Base-by-base conservation (phyloP, 2,113 vertebrate genomes). In the Galeopterus variegatus region DNA sequence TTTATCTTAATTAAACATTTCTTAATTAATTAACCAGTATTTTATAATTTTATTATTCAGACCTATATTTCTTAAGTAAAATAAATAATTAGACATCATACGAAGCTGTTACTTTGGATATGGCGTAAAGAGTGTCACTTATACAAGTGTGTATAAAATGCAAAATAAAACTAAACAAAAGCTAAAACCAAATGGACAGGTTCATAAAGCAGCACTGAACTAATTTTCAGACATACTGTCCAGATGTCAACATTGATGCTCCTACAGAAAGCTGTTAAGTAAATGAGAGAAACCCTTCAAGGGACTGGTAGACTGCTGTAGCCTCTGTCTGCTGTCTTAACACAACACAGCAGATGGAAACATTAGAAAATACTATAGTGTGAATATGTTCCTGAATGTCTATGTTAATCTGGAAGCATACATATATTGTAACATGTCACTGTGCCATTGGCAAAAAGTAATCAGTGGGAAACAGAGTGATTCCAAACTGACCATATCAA, bases 1-100 rank as follows among this genome's bases (percentile, higher is more conserved):
- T 8, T 60, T 65, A 33, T 26, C 26, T 62, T 67, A 65, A 48
- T 67, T 70, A 88, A 75, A 75, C 54, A 60, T 23, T 48, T 88
- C 3, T 86, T 54, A 48, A 67, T 54, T 69, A 76, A 60, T 77
- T 88, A 8, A 73, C 3, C 11, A 84, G 26, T 52, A 21, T 60
- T 82, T 92, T 88, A 26, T 50, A 56, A 65, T 60, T 76, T 64
- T 88, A 41, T 77, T 72, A 85, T 50, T 93, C 24, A 64, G 31
- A 21, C n/a, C 6, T 90, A 31, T 84, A 31, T 80, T 93, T 93
- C 19, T 93, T 85, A 83, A 48, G 14, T 70, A 85, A 58, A 75
- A 92, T 91, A 65, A 58, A 76, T n/a, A 48, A 17, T 70, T 72
- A 45, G 3, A 14, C 0, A 60, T 31, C 28, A 26, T 65, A 93